phyloP scores from a whole-genome alignment of 2,113 vertebrate genomes.

The Brachypteracias leptosomus region DNA sequence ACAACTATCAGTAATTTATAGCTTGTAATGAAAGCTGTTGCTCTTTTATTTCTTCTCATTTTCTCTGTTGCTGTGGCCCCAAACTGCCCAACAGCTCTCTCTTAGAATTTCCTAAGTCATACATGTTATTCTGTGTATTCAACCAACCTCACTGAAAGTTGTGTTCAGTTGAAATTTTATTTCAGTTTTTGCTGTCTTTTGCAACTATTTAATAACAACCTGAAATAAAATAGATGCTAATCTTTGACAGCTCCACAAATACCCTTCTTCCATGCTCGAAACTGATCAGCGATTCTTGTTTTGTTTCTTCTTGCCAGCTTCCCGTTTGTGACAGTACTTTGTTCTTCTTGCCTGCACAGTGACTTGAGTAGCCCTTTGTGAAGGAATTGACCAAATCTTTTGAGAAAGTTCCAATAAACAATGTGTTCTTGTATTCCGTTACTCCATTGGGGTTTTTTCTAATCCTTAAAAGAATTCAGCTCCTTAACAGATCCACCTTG shows the following conservation, averaged over 20 bases:
- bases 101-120: background rate
- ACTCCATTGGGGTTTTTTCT: background rate
- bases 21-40: background rate
- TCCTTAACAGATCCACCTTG: slow-evolving; percentile 26
- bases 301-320: background rate
- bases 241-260: background rate
- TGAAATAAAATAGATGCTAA: background rate
- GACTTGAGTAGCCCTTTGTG: slow-evolving; percentile 45
- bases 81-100: background rate
- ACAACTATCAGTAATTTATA: background rate
- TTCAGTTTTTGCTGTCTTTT: background rate
- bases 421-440: slow-evolving; percentile 35
- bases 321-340: background rate
- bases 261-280: background rate
- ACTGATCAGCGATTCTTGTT: background rate
- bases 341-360: slow-evolving; percentile 19
- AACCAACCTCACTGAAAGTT: background rate
- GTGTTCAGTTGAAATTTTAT: background rate
- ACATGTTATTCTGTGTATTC: background rate
- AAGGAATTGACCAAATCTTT: slow-evolving; percentile 22
- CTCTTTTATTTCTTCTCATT: background rate
- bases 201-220: background rate
- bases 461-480: slow-evolving; percentile 48
- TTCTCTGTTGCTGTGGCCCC: background rate
- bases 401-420: slow-evolving; percentile 9